Evolutionary conservation across 1,140 invertebrate genomes (phyloP), one percentile per base, ranked within the genome.

Genomic region (Venustaconcha ellipsiformis): DNA sequence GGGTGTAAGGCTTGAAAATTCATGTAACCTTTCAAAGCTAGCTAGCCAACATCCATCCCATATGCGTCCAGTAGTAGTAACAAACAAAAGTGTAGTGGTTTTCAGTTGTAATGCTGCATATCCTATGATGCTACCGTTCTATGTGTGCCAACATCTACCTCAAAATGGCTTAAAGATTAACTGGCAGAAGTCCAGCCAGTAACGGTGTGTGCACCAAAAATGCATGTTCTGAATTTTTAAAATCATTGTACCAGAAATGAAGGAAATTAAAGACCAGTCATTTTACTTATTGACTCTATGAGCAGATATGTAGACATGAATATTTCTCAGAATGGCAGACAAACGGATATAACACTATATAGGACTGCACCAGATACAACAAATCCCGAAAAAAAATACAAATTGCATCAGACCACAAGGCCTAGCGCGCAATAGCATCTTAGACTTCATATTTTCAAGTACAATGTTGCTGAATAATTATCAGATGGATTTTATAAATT

Each of bases 391-490:
- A n/a, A 80, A 80, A 55, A 75, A n/a, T n/a, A 72, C 14, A 30
- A 20, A 26, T 80, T 67, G 73, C 55, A 81, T 66, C 65, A 79
- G 48, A 55, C 59, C 26, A n/a, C 72, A 55, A 58, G 71, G 17
- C 62, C 71, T 64, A 56, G 76, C 60, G 59, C 64, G 5, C 69
- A 37, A 64, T 59, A 76, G 13, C 57, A 78, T 64, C 74, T 76
- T 48, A 72, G 65, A 37, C 26, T 23, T 14, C 23, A 20, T 30
- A 67, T 80, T 57, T 60, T 65, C 2, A 75, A 78, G 55, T 48
- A 72, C 37, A 81, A 67, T 58, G 78, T 81, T 81, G 72, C 79
- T 23, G 72, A 65, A 62, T 76, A 81, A 71, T 65, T 81, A 26
- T 57, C 74, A 20, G 78, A 79, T 26, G 71, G 71, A 2, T 76